Percentiles rank a stretch among this genome's conserved stretches.
These are phyloP conservation scores for Conops quadrifasciatus DNA, from an alignment of 2,888 invertebrate species.

Conservation along the genomic window DNA sequence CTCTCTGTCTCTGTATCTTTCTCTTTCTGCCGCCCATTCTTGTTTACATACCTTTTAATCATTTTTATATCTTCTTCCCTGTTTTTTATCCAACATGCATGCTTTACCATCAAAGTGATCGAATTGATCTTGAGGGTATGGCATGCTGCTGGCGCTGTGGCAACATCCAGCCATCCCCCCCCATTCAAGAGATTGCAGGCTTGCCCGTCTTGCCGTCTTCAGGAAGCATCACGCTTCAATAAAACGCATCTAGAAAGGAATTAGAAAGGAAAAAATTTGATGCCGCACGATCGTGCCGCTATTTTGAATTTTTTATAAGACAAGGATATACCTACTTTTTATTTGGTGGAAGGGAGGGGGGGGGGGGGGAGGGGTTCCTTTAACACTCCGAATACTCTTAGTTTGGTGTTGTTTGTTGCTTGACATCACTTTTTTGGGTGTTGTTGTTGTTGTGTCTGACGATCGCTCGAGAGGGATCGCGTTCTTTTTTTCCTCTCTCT, in stretches of 20 bases:
- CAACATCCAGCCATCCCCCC: no score
- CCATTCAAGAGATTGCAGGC: no score
- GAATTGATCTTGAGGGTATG: background rate
- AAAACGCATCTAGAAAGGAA: conserved; percentile 17
- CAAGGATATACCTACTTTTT: background rate
- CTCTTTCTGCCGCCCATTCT: no score
- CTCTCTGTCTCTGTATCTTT: no score
- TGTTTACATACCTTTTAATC: no score
- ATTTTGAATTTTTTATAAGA: background rate
- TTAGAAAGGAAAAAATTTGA: background rate
- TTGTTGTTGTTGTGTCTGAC: background rate
- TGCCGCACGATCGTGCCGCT: background rate
- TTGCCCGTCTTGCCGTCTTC: no score
- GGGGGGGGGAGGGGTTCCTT: background rate
- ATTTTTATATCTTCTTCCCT: no score
- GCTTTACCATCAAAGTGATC: no score
- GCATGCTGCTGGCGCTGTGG: no score
- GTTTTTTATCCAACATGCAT: no score
- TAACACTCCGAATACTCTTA: background rate
- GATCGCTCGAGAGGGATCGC: background rate
- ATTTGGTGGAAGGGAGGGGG: background rate
- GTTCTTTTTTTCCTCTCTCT: background rate
- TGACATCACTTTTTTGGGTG: background rate
- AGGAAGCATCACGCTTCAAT: no score
- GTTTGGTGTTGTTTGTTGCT: background rate